These are phyloP conservation scores for Anas platyrhynchos DNA, from an alignment of 2,113 vertebrate genomes.

Conservation along the genomic window DNA sequence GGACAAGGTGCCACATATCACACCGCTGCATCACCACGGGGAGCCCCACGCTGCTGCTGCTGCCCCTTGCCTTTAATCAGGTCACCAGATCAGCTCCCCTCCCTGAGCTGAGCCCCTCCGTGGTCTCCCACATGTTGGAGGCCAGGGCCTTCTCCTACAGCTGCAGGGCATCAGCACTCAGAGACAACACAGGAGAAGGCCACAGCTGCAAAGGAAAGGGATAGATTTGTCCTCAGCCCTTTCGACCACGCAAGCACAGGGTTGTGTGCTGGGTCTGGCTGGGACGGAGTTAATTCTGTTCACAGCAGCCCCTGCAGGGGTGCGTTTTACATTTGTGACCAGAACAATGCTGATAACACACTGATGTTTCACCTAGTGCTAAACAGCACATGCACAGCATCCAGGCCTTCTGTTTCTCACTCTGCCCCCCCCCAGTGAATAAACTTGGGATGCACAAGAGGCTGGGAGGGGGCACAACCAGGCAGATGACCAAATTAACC, in stretches of 20 bases:
- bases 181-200: not conserved
- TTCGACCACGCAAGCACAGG: not conserved
- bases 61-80: not conserved
- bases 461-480: no score
- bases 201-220: not conserved
- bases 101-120: not conserved
- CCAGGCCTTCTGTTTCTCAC: not conserved
- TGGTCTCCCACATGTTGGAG: rapidly evolving
- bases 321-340: not conserved
- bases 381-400: not conserved
- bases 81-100: not conserved
- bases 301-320: not conserved
- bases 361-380: not conserved
- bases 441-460: no score
- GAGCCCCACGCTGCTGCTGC: not conserved
- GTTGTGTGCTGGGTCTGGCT: not conserved
- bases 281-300: not conserved
- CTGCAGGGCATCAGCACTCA: constrained; percentile 9
- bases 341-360: not conserved
- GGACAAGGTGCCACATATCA: not conserved
- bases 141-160: not conserved
- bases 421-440: not conserved
- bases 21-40: rapidly evolving
- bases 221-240: not conserved
- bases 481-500: no score